These are phyloP conservation scores for Siphamia tubifer DNA, from an alignment of 2,113 vertebrate genomes.

Conservation along the genomic window DNA sequence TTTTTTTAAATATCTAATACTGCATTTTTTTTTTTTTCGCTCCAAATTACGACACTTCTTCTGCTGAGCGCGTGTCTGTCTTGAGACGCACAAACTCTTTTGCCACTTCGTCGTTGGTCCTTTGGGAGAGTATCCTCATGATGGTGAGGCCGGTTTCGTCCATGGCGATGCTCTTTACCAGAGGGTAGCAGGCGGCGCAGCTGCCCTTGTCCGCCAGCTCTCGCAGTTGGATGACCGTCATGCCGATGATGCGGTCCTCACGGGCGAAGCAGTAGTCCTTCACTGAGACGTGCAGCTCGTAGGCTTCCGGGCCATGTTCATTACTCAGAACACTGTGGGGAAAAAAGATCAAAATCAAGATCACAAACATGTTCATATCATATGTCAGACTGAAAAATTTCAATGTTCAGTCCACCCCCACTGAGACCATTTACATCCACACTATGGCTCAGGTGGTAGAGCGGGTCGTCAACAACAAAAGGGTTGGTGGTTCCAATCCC, in stretches of 20 bases:
- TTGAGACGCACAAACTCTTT: slow-evolving; percentile 98
- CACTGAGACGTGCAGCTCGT: slow-evolving; percentile 93
- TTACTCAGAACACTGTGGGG: slow-evolving; percentile 85
- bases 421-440: background rate
- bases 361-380: background rate
- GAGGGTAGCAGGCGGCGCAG: slow-evolving; percentile 85
- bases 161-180: slow-evolving; percentile 85
- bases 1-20: slow-evolving; percentile 43
- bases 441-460: too few species aligned
- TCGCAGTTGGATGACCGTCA: slow-evolving; percentile 92
- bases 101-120: slow-evolving; percentile 94
- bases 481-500: too few species aligned
- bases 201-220: slow-evolving; percentile 85
- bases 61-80: slow-evolving; percentile 88
- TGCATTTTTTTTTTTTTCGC: slow-evolving; percentile 39
- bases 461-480: too few species aligned
- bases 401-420: background rate
- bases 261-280: slow-evolving; percentile 99
- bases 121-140: slow-evolving; percentile 96
- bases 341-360: background rate
- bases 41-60: slow-evolving; percentile 83
- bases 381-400: background rate
- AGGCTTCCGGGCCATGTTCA: slow-evolving; percentile 87
- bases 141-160: slow-evolving; percentile 97
- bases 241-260: slow-evolving; percentile 92